Evolutionary conservation across 2,113 vertebrate species (phyloP).

Genomic region (Phrynocephalus versicolor): DNA sequence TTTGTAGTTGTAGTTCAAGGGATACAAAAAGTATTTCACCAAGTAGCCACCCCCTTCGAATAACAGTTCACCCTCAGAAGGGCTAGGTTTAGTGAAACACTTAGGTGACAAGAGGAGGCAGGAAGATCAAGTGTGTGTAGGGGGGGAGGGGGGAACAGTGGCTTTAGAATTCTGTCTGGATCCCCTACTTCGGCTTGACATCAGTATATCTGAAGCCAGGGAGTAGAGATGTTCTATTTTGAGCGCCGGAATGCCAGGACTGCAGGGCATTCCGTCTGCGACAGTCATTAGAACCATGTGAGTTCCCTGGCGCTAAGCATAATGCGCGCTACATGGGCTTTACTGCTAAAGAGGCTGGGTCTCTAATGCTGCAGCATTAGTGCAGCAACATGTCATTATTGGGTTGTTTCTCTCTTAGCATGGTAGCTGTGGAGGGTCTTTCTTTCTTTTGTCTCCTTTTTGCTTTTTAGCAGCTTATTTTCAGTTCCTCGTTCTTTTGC

Average conservation of each 20-base stretch:
- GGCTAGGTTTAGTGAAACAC: not conserved
- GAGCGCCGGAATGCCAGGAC: accelerated
- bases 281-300: slow-evolving; percentile 9
- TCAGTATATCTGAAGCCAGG: not conserved
- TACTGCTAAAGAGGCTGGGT: not conserved
- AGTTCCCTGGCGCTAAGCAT: slow-evolving; percentile 29
- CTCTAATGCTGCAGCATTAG: slow-evolving; percentile 7
- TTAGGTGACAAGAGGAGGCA: accelerated
- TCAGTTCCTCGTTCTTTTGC: slow-evolving; percentile 54
- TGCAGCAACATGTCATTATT: not conserved
- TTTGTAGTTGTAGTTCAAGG: too few species aligned
- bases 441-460: slow-evolving; percentile 25
- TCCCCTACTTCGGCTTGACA: not conserved
- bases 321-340: not conserved
- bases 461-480: slow-evolving; percentile 34
- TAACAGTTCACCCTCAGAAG: not conserved
- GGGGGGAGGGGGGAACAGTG: slow-evolving; percentile 13
- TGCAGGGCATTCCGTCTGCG: not conserved
- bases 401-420: not conserved
- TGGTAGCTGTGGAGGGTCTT: not conserved
- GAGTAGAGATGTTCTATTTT: not conserved
- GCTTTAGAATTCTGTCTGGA: not conserved
- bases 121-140: not conserved
- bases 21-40: too few species aligned
- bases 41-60: too few species aligned